Percentiles rank a stretch among this genome's conserved stretches.
These are phyloP conservation scores for Sus cebifrons DNA, from an alignment of 2,797 vertebrate species.

Conservation along the genomic window DNA sequence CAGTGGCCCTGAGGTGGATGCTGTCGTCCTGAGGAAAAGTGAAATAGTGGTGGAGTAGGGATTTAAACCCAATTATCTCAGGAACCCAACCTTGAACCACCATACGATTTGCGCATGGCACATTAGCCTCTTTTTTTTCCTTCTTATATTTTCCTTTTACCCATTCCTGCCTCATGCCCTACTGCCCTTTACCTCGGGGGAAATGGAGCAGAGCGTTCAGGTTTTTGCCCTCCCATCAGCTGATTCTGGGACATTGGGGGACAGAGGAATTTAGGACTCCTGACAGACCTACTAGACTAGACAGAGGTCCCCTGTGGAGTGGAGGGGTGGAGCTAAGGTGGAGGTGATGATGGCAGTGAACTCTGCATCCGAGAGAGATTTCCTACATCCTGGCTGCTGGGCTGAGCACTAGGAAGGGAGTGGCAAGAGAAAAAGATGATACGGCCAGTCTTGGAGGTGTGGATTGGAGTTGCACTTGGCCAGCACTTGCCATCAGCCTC, in stretches of 20 bases:
- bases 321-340: neutral
- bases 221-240: neutral
- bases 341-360: neutral
- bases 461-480: no score
- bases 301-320: rapidly evolving
- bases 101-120: rapidly evolving
- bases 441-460: neutral
- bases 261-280: neutral
- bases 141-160: neutral
- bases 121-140: neutral
- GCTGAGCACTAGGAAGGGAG: neutral
- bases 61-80: neutral
- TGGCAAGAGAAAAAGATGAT: neutral
- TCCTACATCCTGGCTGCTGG: no score
- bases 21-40: neutral
- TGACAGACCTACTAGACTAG: neutral
- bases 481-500: no score
- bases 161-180: rapidly evolving
- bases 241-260: no score
- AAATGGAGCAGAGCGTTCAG: neutral
- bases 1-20: neutral
- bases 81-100: neutral
- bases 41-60: neutral
- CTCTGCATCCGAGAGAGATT: neutral
- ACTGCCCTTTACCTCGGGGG: neutral